These are phyloP conservation scores for Ctenoplectra terminalis DNA, from an alignment of 1,140 invertebrate species.

Conservation along the genomic window DNA sequence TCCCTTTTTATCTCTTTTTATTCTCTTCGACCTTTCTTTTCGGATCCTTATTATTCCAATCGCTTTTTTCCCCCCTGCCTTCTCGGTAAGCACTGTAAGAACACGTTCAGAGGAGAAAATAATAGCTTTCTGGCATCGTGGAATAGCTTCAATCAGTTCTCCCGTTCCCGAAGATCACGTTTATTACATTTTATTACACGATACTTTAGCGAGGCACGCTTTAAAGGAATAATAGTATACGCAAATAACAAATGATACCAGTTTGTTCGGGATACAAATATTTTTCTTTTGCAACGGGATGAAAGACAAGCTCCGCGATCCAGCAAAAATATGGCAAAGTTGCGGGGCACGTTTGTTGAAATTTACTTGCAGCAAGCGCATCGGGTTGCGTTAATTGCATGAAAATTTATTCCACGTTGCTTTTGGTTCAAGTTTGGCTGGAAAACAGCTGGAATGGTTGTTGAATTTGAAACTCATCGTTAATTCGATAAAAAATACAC, in stretches of 20 bases:
- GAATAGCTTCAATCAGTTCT: constrained; percentile 16
- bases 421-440: not conserved
- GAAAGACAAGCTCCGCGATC: not conserved
- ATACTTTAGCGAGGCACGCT: not conserved
- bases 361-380: not conserved
- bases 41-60: constrained; percentile 34
- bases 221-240: not conserved
- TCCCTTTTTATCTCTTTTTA: not conserved
- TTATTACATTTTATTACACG: constrained; percentile 29
- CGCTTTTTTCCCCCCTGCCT: not conserved
- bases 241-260: not conserved
- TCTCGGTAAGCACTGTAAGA: constrained; percentile 7
- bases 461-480: no score
- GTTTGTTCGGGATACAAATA: not conserved
- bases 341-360: not conserved
- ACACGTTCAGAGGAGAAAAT: constrained; percentile 19
- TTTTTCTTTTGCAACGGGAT: not conserved
- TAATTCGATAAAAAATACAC: no score
- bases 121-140: constrained; percentile 25
- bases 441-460: no score
- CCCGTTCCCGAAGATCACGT: constrained; percentile 3
- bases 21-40: not conserved
- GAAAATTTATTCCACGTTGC: not conserved
- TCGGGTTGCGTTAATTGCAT: not conserved
- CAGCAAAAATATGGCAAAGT: not conserved